phyloP scores from a whole-genome alignment of 2,113 vertebrate species.

The Oxygymnocypris stewartii region DNA sequence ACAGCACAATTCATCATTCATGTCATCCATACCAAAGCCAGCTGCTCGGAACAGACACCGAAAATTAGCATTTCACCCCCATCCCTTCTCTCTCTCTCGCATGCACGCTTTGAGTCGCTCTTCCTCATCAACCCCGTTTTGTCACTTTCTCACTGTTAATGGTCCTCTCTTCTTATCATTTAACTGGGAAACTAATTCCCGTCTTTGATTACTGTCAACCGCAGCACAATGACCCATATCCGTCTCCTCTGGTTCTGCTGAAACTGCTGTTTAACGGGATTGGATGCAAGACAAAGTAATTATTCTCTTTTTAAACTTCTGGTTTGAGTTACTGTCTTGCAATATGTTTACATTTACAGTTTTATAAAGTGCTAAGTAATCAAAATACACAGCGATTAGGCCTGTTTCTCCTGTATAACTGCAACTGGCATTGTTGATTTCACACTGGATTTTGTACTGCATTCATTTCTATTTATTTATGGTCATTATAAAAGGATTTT shows the following conservation, averaged over 20 bases:
- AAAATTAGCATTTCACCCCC: conserved; percentile 85
- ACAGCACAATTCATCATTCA: conserved; percentile 94
- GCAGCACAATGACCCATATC: conserved; percentile 27
- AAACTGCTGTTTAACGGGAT: conserved; percentile 17
- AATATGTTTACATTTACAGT: not conserved
- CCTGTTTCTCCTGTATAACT: not conserved
- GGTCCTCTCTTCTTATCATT: conserved; percentile 32
- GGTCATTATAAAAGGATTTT: not conserved
- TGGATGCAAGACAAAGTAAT: conserved; percentile 54
- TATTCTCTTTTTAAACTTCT: conserved; percentile 31
- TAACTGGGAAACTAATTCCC: conserved; percentile 44
- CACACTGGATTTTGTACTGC: not conserved
- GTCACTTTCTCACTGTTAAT: conserved; percentile 23
- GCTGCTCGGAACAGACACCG: conserved; percentile 83
- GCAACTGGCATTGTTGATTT: not conserved
- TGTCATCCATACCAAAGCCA: conserved; percentile 89
- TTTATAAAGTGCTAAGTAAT: not conserved
- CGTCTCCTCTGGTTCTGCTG: conserved; percentile 17
- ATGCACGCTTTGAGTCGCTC: conserved; percentile 60
- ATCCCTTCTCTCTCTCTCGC: conserved; percentile 60
- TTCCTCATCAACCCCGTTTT: conserved; percentile 66
- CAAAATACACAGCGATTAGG: not conserved
- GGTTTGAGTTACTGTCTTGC: conserved; percentile 3
- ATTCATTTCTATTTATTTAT: not conserved
- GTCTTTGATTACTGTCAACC: conserved; percentile 26